A percentile compares a stretch with the other conserved stretches of the same genome.
Evolutionary conservation across 2,888 invertebrate species (phyloP).

Genomic region (Amitus sp.): DNA sequence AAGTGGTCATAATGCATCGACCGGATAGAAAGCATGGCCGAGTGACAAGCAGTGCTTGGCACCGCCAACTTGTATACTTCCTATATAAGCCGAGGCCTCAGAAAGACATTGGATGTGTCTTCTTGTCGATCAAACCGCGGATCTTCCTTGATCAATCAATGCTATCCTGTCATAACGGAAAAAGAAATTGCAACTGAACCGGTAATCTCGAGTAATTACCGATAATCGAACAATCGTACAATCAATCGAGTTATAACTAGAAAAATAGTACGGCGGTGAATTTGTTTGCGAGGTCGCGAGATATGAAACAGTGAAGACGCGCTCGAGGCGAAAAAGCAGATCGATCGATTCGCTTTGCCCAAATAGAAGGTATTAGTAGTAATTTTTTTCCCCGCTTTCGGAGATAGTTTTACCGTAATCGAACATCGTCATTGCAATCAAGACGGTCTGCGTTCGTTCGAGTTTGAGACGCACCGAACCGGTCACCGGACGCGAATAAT

Average conservation of each 20-base stretch:
- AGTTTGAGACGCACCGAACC: constrained; percentile 52
- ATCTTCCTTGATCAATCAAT: constrained; percentile 1
- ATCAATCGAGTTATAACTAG: constrained; percentile 7
- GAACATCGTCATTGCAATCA: constrained; percentile 19
- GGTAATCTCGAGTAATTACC: constrained; percentile 22
- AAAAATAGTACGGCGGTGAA: constrained; percentile 13
- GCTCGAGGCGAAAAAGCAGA: no score
- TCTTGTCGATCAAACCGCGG: constrained; percentile 25
- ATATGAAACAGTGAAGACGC: no score
- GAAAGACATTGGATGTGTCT: constrained; percentile 20
- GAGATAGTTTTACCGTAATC: constrained; percentile 21
- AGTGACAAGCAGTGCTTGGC: constrained; percentile 45
- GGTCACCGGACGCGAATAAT: constrained; percentile 61
- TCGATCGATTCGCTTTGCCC: neutral
- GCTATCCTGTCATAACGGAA: constrained; percentile 18
- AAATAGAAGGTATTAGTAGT: neutral
- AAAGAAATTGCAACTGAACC: constrained; percentile 11
- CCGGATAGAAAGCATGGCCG: constrained; percentile 58
- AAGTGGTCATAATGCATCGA: constrained; percentile 54
- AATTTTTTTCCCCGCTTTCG: constrained; percentile 9
- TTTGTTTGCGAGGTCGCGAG: no score
- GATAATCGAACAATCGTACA: constrained; percentile 12
- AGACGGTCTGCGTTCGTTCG: constrained; percentile 31
- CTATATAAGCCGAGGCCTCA: no score
- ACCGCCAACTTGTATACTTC: constrained; percentile 40